Percentiles rank a stretch among this genome's conserved stretches.
These are phyloP conservation scores for Lagocephalus sceleratus DNA, from an alignment of 2,797 vertebrate genomes.

Conservation along the genomic window DNA sequence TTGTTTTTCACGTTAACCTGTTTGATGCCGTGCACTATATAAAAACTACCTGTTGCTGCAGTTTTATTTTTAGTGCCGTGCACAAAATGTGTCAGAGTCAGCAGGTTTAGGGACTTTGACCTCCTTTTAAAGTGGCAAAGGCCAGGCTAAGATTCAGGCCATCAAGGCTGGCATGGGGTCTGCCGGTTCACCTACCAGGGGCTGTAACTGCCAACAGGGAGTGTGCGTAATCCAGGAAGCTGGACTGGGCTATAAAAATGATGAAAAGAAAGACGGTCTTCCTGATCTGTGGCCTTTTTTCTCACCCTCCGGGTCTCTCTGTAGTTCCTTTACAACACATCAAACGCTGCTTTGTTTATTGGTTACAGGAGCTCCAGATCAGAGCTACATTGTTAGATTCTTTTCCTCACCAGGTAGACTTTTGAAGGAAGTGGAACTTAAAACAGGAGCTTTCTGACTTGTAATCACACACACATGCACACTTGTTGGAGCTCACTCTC, in stretches of 20 bases:
- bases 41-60: slow-evolving; percentile 1
- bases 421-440: slow-evolving; percentile 29
- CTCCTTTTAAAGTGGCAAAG: slow-evolving; percentile 35
- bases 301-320: slow-evolving; percentile 48
- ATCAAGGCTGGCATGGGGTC: slow-evolving; percentile 43
- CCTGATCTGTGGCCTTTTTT: slow-evolving; percentile 45
- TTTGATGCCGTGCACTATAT: background rate
- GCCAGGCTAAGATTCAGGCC: slow-evolving; percentile 38
- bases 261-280: slow-evolving; percentile 71
- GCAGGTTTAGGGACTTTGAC: slow-evolving; percentile 34
- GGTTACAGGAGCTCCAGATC: slow-evolving; percentile 52
- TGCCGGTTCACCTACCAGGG: slow-evolving; percentile 36
- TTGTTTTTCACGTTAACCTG: background rate
- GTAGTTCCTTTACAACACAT: slow-evolving; percentile 59
- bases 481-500: slow-evolving; percentile 17
- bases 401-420: slow-evolving; percentile 41
- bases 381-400: slow-evolving; percentile 34
- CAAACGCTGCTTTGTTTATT: slow-evolving; percentile 63
- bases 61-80: background rate
- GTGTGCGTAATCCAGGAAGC: slow-evolving; percentile 65
- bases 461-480: slow-evolving; percentile 50
- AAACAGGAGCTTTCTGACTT: slow-evolving; percentile 9
- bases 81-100: slow-evolving; percentile 22
- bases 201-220: slow-evolving; percentile 51
- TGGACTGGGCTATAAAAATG: slow-evolving; percentile 67